A percentile compares a stretch with the other conserved stretches of the same genome.
Evolutionary conservation across 2,113 vertebrate species (phyloP).

Genomic region (Lepidothrix coronata): DNA sequence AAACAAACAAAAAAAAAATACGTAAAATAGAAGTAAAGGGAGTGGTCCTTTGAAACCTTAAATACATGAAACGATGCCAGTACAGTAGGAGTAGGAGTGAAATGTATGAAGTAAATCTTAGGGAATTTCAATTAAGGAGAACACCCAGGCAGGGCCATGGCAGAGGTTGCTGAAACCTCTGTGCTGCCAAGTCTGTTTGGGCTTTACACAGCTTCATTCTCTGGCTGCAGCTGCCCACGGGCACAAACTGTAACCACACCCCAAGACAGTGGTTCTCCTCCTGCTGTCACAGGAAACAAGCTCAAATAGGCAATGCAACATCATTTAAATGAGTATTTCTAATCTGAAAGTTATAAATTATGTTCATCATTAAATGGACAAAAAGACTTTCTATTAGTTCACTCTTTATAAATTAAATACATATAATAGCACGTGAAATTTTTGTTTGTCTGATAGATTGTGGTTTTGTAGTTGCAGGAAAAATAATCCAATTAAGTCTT

Average conservation of each 20-base stretch:
- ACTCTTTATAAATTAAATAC: background rate
- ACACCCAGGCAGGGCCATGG: background rate
- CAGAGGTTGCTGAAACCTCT: background rate
- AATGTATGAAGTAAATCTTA: background rate
- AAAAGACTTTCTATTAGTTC: background rate
- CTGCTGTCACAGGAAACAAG: background rate
- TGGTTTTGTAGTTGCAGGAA: background rate
- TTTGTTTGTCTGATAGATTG: background rate
- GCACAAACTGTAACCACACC: background rate
- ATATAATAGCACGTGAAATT: background rate
- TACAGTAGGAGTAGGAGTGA: background rate
- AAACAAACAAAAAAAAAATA: background rate
- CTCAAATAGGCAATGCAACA: background rate
- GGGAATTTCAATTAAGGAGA: background rate
- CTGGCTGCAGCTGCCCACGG: rapidly evolving
- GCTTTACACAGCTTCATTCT: rapidly evolving
- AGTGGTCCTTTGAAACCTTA: background rate
- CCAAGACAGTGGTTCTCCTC: rapidly evolving
- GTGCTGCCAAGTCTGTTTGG: background rate
- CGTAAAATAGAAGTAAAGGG: background rate
- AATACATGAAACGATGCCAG: background rate
- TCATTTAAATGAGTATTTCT: background rate
- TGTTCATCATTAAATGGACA: background rate
- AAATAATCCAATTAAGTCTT: background rate
- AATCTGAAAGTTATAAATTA: background rate